These are phyloP conservation scores for Bellardia bayeri DNA, from an alignment of 2,888 invertebrate genomes.

Conservation along the genomic window DNA sequence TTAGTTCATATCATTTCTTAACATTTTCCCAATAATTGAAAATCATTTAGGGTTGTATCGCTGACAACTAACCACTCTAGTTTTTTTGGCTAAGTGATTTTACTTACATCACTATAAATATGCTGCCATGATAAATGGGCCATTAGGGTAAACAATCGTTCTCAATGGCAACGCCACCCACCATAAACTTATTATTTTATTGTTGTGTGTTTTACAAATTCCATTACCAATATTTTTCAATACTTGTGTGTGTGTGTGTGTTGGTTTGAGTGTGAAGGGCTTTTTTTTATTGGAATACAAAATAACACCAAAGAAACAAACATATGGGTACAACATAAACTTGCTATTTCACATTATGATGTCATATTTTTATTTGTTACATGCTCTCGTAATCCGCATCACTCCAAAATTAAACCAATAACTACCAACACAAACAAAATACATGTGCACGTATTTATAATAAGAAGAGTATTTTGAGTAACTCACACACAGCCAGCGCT, in stretches of 20 bases:
- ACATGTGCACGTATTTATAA: not conserved
- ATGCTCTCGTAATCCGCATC: constrained; percentile 44
- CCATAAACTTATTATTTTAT: constrained; percentile 19
- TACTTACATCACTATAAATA: not conserved
- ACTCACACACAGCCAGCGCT: constrained; percentile 17
- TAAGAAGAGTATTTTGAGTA: constrained; percentile 29
- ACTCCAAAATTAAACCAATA: constrained; percentile 34
- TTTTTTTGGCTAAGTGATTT: not conserved
- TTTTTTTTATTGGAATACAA: constrained; percentile 8
- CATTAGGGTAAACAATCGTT: constrained; percentile 31
- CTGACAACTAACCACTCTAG: not conserved
- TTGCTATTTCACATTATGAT: constrained; percentile 58
- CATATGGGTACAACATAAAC: not conserved
- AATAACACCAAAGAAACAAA: not conserved
- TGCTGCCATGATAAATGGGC: not conserved
- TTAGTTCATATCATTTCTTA: not conserved
- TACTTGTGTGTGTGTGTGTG: not conserved
- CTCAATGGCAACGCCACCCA: constrained; percentile 46
- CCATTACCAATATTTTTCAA: not conserved
- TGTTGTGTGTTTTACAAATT: not conserved
- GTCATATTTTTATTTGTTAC: constrained; percentile 66
- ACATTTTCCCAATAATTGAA: not conserved
- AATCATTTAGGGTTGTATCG: not conserved
- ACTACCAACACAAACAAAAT: constrained; percentile 18
- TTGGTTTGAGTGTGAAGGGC: not conserved